Base-by-base conservation (phyloP, 2,888 invertebrate species). In the Scotopteryx bipunctaria region DNA sequence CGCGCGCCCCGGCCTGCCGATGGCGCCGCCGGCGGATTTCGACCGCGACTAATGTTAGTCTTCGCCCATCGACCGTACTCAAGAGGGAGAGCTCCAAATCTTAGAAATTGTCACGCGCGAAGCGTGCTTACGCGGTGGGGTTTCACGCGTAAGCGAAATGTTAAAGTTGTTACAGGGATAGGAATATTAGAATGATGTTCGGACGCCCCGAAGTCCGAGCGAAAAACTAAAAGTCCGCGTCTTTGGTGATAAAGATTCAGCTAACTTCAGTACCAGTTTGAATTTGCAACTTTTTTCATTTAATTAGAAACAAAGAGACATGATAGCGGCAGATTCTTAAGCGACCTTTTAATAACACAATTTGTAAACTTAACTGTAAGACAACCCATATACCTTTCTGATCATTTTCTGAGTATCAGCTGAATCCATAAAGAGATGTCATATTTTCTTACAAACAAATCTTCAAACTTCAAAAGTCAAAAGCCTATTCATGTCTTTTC, bases 131-230 rank as follows among this genome's bases (percentile, higher is more conserved):
- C 69, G 71, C 74, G 63, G 64, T 60, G 60, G 66, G 66, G 58
- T 48, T 44, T 41, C 43, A 53, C 52, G 76, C 72, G 73, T 66
- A 66, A 60, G 60, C 65, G 55, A 63, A 67, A 45, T 51, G 56
- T 65, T 45, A 55, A 57, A 45, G 55, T 47, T 49, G 38, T 50
- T 76, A 77, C 82, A 78, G 77, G 81, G 79, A 80, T 77, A 80
- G 68, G 44, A 71, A 63, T 62, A 64, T 67, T 71, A 73, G 69
- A 58, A 66, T 63, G n/a, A n/a, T n/a, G 70, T 67, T 67, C 61
- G 69, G 64, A 65, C 55, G 55, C 36, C 44, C 47, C 53, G 43
- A 48, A 33, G 19, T 52, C 23, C 17, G 14, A 16, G 33, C 37
- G 29, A 23, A 40, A 31, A 32, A 36, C 13, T 37, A 32, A 27